A percentile compares a stretch with the other conserved stretches of the same genome.
These are phyloP conservation scores for Camponotus pennsylvanicus DNA, from an alignment of 1,140 invertebrate species.

Conservation along the genomic window DNA sequence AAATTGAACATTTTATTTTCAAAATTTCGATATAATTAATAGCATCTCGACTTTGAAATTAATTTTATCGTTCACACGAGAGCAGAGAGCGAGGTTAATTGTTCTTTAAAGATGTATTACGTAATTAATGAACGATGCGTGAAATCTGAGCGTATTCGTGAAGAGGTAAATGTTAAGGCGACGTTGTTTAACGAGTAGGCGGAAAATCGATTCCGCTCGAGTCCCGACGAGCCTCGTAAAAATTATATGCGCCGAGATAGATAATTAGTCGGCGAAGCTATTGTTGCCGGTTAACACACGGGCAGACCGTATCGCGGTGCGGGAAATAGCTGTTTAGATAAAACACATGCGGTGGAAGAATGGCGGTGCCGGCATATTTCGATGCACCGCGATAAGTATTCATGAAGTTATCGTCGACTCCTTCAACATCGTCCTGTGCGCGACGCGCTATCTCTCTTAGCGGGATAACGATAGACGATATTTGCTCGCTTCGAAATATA, in stretches of 20 bases:
- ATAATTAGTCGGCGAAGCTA: constrained; percentile 52
- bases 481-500: background rate
- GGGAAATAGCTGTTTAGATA: constrained; percentile 80
- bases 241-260: constrained; percentile 41
- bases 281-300: constrained; percentile 42
- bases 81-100: background rate
- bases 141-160: background rate
- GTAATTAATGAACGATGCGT: constrained; percentile 2
- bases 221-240: background rate
- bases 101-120: background rate
- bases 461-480: background rate
- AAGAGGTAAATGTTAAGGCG: constrained; percentile 10
- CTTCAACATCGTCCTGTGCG: constrained; percentile 27
- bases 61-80: background rate
- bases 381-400: constrained; percentile 67
- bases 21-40: constrained; percentile 25
- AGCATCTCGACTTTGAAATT: background rate
- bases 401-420: constrained; percentile 52
- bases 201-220: constrained; percentile 3
- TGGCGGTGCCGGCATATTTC: constrained; percentile 81
- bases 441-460: constrained; percentile 2
- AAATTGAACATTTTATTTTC: background rate
- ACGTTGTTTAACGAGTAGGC: background rate
- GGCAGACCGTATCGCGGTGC: constrained; percentile 59
- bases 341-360: constrained; percentile 71